Evolutionary conservation across 2,797 vertebrate species (phyloP), one percentile per base, ranked within the genome.

Genomic region (Tinamus major): DNA sequence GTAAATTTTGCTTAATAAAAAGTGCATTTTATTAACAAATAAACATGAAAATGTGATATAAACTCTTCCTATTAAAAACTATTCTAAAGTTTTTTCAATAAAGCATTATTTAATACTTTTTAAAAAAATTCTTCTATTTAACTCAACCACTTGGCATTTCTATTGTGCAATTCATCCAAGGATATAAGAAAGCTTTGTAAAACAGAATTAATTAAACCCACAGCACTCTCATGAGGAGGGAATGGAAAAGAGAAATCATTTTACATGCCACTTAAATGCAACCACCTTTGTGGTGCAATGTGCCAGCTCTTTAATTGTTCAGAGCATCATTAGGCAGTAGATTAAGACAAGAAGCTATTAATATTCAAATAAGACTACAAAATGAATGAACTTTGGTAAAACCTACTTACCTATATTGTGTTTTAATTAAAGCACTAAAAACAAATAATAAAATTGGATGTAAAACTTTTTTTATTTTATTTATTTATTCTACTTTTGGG

Each of bases 131-230:
- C n/a, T 63, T 6, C 17, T 85, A 37, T 87, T 70, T 56, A 58
- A 77, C 26, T 15, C 7, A 41, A 46, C 6, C 3, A 11, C 11
- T 56, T 83, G 42, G 2, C 3, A 64, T 55, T 94, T 69, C 75
- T 79, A 19, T 64, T 91, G 26, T 71, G 29, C 10, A 86, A 24
- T 85, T 89, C 33, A 67, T 49, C 15, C 27, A 75, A 80, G 33
- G 53, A 51, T 65, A 70, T 55, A 13, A 88, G 48, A 83, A 77
- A 44, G 19, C 6, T 85, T 80, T 88, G 62, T 64, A 90, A 96
- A 85, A 1, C 7, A n/a, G 8, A 79, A 83, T 85, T 81, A 93
- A 91, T 95, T 92, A 92, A 93, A 65, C 15, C 14, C 27, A 59
- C 51, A 71, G 82, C 78, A 69, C 33, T 92, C 33, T 90, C 48